Percentiles rank a stretch among this genome's conserved stretches.
Conservation (phyloP, 2,797 vertebrate genomes). For the Alcedo quadribrachys region DNA sequence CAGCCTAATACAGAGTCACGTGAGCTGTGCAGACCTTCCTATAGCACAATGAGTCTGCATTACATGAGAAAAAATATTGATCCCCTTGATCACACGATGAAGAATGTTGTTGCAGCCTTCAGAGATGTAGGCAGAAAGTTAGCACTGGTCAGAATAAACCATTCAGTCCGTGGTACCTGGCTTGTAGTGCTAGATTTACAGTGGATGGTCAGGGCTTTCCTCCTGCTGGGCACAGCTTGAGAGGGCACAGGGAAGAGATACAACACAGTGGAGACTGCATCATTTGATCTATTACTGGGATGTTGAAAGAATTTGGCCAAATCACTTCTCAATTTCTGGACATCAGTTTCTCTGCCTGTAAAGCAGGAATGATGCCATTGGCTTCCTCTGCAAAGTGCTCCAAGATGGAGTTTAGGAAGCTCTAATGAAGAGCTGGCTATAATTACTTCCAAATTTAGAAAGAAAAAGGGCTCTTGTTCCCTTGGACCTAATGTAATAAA, state of each 20-base stretch:
- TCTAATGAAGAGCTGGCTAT: conserved; percentile 40
- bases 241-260: accelerated
- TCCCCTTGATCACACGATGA: accelerated
- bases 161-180: not conserved
- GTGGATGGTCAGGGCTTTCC: not conserved
- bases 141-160: not conserved
- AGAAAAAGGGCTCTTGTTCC: conserved; percentile 42
- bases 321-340: not conserved
- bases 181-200: not conserved
- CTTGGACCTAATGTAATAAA: conserved; percentile 44
- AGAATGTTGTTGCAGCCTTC: not conserved
- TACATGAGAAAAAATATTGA: not conserved
- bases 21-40: not conserved
- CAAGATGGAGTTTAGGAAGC: conserved; percentile 28
- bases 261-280: not conserved
- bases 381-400: not conserved
- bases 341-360: not conserved
- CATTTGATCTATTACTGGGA: not conserved
- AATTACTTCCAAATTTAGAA: conserved; percentile 48
- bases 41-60: not conserved
- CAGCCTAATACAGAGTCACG: not conserved
- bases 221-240: not conserved
- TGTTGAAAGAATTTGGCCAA: not conserved
- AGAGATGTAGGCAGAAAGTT: not conserved
- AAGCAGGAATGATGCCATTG: conserved; percentile 11